Percentiles rank a stretch among this genome's conserved stretches.
These are phyloP conservation scores for Mizuhopecten yessoensis DNA, from an alignment of 1,140 invertebrate species.

Conservation along the genomic window DNA sequence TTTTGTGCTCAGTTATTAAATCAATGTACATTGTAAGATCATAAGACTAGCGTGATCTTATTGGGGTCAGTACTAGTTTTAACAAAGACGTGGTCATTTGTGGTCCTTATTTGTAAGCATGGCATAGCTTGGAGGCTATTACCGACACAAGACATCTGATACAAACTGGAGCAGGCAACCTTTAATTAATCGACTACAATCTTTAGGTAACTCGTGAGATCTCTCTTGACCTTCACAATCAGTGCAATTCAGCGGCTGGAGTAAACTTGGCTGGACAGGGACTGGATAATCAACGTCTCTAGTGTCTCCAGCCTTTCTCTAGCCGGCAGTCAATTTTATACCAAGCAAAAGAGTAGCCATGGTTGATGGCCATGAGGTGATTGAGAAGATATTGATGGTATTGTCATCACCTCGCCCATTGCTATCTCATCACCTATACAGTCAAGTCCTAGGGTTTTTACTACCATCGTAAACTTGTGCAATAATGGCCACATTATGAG, in stretches of 20 bases:
- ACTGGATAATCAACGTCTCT: neutral
- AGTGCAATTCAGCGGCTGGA: slow-evolving; percentile 14
- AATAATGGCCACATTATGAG: neutral
- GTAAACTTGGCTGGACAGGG: neutral
- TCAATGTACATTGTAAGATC: too few relatives aligned
- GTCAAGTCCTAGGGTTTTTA: slow-evolving; percentile 29
- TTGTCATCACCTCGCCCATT: slow-evolving; percentile 4
- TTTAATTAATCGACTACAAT: neutral
- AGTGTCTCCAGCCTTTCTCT: neutral
- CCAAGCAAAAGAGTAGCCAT: neutral
- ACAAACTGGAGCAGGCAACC: neutral
- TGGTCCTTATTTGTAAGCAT: neutral
- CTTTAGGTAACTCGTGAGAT: neutral
- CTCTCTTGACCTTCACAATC: neutral
- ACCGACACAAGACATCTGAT: neutral
- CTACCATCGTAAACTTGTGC: slow-evolving; percentile 30
- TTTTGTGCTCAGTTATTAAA: too few relatives aligned
- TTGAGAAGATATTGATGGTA: slow-evolving; percentile 27
- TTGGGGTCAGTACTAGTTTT: neutral
- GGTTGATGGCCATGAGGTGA: neutral
- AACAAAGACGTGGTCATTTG: neutral
- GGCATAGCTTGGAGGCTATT: neutral
- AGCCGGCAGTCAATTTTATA: neutral
- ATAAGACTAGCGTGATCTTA: neutral
- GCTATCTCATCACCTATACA: neutral